Evolutionary conservation across 2,113 vertebrate genomes (phyloP).

Genomic region (Narcine bancroftii): DNA sequence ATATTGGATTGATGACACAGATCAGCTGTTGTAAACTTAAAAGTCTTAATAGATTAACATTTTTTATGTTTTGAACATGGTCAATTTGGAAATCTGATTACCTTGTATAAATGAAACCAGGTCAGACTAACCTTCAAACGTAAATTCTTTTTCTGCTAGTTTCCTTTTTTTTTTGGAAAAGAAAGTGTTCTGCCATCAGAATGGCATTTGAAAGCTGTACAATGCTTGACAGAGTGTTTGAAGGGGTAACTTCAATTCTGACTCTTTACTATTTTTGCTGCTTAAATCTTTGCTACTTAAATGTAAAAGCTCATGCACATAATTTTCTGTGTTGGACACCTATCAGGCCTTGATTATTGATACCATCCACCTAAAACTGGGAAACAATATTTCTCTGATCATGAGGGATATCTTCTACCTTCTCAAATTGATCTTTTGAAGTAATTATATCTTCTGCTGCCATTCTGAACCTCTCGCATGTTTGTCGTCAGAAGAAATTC

Average conservation of each 20-base stretch:
- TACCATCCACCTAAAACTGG: background rate
- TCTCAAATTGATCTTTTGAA: background rate
- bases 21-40: constrained; percentile 14
- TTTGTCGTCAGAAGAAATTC: background rate
- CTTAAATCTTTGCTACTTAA: background rate
- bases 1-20: background rate
- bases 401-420: background rate
- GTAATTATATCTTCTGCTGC: background rate
- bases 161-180: background rate
- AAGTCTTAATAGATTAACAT: background rate
- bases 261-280: background rate
- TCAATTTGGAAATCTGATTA: background rate
- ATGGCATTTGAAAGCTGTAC: background rate
- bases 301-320: background rate
- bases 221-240: background rate
- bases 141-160: background rate
- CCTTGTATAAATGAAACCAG: background rate
- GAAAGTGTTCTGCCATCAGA: background rate
- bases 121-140: background rate
- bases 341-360: background rate
- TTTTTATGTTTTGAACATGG: background rate
- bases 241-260: background rate
- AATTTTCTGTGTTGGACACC: background rate
- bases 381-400: background rate
- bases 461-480: background rate